Evolutionary conservation across 2,113 vertebrate genomes (phyloP), one percentile per base, ranked within the genome.

Genomic region (Petrocephalus zakoni): DNA sequence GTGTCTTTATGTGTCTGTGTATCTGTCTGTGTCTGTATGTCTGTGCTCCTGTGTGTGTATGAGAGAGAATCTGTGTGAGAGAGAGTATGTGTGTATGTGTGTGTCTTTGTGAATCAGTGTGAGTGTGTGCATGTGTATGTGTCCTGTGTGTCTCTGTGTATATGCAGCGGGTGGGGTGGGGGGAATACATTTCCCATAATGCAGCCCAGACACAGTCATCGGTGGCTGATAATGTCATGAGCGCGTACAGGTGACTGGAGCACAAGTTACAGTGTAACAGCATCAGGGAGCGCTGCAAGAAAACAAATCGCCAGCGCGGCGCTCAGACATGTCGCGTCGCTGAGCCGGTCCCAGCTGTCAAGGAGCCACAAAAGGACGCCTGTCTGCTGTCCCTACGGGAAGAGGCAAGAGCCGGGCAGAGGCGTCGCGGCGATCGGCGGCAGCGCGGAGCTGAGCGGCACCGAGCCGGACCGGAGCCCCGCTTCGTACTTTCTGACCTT

Each of bases 401-500:
- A 85, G 47, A 29, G 53, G 15, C 51, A 85, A 55, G 21, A 64
- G 51, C 22, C 2, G 82, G 0, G 22, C 4, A 85, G 52, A 78
- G 52, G 78, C 90, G 47, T 8, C 87, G 29, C 64, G 78, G 87
- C n/a, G 52, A 75, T 78, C 89, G 84, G 19, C 81, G 9, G 19
- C 87, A 17, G 19, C 72, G 75, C 89, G 56, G 91, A 87, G 89
- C 34, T 2, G 46, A 37, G 61, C 87, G 47, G 89, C 89, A 90
- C 47, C 89, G 89, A 15, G 92, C 85, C 91, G 90, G 91, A 93
- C 93, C 93, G 92, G 90, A 87, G 91, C 87, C 87, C 88, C 87
- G 90, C 92, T 93, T 91, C 90, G 92, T 93, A 91, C 94, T 91
- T 92, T 94, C 94, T 96, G 95, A 96, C 95, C 95, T 96, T 96